Base-by-base conservation (phyloP, 2,888 invertebrate species). In the Xanthorhoe spadicearia region DNA sequence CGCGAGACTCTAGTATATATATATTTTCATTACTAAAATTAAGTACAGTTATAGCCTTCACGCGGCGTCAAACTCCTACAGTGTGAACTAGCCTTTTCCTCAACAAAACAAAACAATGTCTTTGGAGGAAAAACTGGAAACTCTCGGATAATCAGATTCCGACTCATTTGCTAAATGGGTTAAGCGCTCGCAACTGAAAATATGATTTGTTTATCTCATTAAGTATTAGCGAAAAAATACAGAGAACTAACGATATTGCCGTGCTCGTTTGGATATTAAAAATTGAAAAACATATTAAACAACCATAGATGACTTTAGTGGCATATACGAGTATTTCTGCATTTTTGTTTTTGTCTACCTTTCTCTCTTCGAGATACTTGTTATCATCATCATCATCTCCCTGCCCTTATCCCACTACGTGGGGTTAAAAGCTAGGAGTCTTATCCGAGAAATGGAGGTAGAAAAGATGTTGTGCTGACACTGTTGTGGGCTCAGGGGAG, bases 101-200 rank as follows among this genome's bases (percentile, higher is more conserved):
- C 71, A 70, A 74, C 64, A 77, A 82, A 86, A 86, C 81, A 86
- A 88, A 87, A 89, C 85, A 88, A 81, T 81, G 88, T 83, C 77
- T 69, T 79, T 80, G 79, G 60, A 61, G 74, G 59, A 68, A 74
- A 76, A 67, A 61, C 68, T 66, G 52, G 53, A 13, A 75, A 60
- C 64, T 52, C 55, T 43, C 52, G 60, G 61, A 69, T 74, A 87
- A 88, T 87, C 82, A 82, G 83, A 84, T 86, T 87, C 76, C 83
- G 86, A 86, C 82, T 88, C 89, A 88, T 89, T 89, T 85, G 83
- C 79, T 87, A 87, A 88, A 85, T 88, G 79, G 85, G 85, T 84
- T 84, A 84, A 84, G 77, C 78, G 74, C 74, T 77, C 66, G 71
- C 74, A 73, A 69, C 70, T 64, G 70, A 70, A 77, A 73, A 71